Evolutionary conservation across 1,140 invertebrate genomes (phyloP).

Genomic region (Aradophagus sp.): DNA sequence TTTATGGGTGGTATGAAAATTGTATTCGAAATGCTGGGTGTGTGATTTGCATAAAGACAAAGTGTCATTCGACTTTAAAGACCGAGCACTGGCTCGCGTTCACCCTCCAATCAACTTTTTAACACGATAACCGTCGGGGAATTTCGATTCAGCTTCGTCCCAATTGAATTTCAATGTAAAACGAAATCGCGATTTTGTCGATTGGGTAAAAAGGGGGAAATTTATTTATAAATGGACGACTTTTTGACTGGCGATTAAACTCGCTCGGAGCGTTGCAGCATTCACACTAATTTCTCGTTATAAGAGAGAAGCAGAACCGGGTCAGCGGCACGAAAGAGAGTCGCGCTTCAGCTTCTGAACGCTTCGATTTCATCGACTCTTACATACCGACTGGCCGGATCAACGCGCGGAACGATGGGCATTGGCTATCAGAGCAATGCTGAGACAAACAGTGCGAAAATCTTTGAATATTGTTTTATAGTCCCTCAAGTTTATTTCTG

Average conservation of each 20-base stretch:
- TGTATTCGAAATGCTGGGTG: slow-evolving; percentile 31
- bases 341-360: slow-evolving; percentile 31
- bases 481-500: too few relatives aligned
- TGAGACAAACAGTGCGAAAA: slow-evolving; percentile 2
- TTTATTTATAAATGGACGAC: background rate
- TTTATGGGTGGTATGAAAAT: slow-evolving; percentile 41
- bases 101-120: slow-evolving; percentile 6
- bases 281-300: slow-evolving; percentile 14
- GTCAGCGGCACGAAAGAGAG: slow-evolving; percentile 48
- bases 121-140: background rate
- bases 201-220: too few relatives aligned
- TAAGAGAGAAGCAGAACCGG: slow-evolving; percentile 37
- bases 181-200: background rate
- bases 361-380: slow-evolving; percentile 43
- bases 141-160: background rate
- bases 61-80: slow-evolving; percentile 22
- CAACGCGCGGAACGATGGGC: slow-evolving; percentile 17
- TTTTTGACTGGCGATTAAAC: slow-evolving; percentile 8
- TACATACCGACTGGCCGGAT: slow-evolving; percentile 34
- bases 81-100: too few relatives aligned
- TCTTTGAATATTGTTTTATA: background rate
- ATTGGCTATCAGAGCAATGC: slow-evolving; percentile 8
- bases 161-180: background rate
- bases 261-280: background rate
- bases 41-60: slow-evolving; percentile 37